These are phyloP conservation scores for Cinclus mexicanus DNA, from an alignment of 2,113 vertebrate genomes.

Conservation along the genomic window DNA sequence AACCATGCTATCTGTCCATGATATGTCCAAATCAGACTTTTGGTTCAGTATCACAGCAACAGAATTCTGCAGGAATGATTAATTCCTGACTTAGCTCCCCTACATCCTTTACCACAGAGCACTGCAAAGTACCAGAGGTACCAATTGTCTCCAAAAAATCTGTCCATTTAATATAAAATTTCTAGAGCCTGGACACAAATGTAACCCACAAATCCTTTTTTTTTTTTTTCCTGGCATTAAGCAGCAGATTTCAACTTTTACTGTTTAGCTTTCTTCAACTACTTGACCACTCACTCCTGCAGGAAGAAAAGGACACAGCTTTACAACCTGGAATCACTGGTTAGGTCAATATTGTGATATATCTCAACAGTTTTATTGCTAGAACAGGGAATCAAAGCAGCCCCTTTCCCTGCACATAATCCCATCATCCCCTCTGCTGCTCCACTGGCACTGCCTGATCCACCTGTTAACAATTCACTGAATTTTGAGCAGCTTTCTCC, in stretches of 20 bases:
- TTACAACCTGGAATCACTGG: not conserved
- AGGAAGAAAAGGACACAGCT: not conserved
- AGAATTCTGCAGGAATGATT: slow-evolving; percentile 4
- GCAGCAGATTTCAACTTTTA: not conserved
- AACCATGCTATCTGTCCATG: not conserved
- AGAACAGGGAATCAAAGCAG: not conserved
- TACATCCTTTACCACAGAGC: not conserved
- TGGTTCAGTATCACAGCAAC: not conserved
- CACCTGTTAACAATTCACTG: not conserved
- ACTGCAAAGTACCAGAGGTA: not conserved
- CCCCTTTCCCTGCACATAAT: not conserved
- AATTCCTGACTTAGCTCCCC: not conserved
- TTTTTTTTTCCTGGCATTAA: not conserved
- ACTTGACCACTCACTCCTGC: not conserved
- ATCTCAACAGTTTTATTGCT: not conserved
- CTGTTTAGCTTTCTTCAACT: not conserved
- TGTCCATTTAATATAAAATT: not conserved
- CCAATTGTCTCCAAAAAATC: not conserved
- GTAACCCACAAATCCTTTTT: not conserved
- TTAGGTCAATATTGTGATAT: not conserved
- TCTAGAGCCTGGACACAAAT: not conserved
- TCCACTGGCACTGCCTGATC: not conserved
- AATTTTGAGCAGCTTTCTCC: not conserved
- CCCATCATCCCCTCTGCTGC: not conserved
- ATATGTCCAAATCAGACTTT: not conserved